These are phyloP conservation scores for Diceros bicornis DNA, from an alignment of 2,797 vertebrate genomes.

Conservation along the genomic window DNA sequence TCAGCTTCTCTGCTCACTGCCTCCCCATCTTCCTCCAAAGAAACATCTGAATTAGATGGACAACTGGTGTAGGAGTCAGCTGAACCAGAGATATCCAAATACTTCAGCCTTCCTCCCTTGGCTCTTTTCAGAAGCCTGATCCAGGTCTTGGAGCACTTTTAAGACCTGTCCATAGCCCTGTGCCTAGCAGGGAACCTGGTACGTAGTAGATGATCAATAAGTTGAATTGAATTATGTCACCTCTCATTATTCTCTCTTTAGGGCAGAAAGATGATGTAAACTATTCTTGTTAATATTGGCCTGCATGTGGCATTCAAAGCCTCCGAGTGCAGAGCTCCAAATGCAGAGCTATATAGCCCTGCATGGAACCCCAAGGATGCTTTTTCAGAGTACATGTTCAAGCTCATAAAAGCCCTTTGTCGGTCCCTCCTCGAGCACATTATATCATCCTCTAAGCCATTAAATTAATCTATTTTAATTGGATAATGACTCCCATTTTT, in stretches of 20 bases:
- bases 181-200: neutral
- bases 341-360: neutral
- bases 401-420: conserved; percentile 46
- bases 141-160: conserved; percentile 71
- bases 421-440: neutral
- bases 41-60: conserved; percentile 98
- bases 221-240: neutral
- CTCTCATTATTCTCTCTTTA: neutral
- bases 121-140: conserved; percentile 98
- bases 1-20: conserved; percentile 96
- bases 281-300: neutral
- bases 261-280: neutral
- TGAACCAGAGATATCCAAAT: conserved; percentile 96
- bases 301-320: neutral
- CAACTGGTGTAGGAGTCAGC: conserved; percentile 98
- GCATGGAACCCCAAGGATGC: neutral
- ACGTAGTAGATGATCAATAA: neutral
- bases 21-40: conserved; percentile 98
- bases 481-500: conserved; percentile 4
- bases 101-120: conserved; percentile 96
- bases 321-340: neutral
- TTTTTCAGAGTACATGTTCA: conserved; percentile 20
- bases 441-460: neutral
- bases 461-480: conserved; percentile 55
- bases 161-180: neutral